Percentiles rank a stretch among this genome's conserved stretches.
Conservation (phyloP, 1,140 invertebrate genomes). For the Drosophila teissieri region DNA sequence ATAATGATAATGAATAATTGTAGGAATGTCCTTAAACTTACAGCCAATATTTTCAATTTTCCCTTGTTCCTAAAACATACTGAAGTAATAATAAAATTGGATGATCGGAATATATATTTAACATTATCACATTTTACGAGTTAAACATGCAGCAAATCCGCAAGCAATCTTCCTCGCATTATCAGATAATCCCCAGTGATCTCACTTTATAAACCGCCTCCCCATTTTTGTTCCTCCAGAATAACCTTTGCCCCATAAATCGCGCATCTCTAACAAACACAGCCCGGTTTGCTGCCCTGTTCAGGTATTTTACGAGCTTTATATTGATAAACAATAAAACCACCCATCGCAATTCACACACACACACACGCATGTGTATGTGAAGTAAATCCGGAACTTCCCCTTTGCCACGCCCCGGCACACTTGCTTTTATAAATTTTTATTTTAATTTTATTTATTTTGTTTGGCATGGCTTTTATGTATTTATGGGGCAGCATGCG, state of each 20-base stretch:
- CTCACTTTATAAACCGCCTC: slow-evolving; percentile 1
- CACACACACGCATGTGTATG: slow-evolving; percentile 12
- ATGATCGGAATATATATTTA: background rate
- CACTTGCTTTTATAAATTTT: slow-evolving; percentile 68
- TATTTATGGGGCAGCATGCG: slow-evolving; percentile 67
- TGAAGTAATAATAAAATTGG: background rate
- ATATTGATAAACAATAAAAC: slow-evolving; percentile 81
- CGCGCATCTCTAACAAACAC: slow-evolving; percentile 34
- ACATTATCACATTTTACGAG: background rate
- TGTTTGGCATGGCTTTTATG: slow-evolving; percentile 51
- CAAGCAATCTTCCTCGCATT: slow-evolving; percentile 9
- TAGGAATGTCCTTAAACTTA: no score
- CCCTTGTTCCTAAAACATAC: background rate
- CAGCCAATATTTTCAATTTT: no score
- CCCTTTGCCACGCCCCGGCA: background rate
- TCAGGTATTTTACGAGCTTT: slow-evolving; percentile 79
- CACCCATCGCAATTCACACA: slow-evolving; percentile 41
- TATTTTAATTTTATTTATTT: slow-evolving; percentile 82
- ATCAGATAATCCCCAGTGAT: slow-evolving; percentile 25
- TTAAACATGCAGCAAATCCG: background rate
- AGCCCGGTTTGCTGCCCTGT: slow-evolving; percentile 28
- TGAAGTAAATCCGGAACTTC: slow-evolving; percentile 5
- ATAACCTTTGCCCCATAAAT: slow-evolving; percentile 26
- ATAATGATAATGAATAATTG: no score
- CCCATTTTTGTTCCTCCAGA: background rate